Evolutionary conservation across 2,888 invertebrate genomes (phyloP).

Genomic region (Periphyllus acericola): DNA sequence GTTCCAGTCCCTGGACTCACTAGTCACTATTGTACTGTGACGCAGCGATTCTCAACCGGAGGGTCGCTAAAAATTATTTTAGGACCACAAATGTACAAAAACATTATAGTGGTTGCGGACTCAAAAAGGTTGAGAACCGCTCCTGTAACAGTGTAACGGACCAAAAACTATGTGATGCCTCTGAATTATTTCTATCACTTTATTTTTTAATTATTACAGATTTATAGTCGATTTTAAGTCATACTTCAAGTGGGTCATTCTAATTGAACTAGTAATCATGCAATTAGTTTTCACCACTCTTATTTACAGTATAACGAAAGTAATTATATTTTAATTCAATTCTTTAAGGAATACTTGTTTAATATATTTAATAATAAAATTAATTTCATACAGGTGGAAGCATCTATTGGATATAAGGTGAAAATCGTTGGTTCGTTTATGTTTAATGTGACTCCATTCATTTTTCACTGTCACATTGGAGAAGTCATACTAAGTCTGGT

Average conservation of each 20-base stretch:
- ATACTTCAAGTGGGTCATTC: conserved; percentile 28
- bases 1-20: no score
- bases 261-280: conserved; percentile 1
- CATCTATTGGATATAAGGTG: conserved; percentile 1
- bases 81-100: no score
- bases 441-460: not conserved
- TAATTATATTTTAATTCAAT: not conserved
- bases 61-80: no score
- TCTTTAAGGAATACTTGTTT: no score
- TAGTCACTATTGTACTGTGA: no score
- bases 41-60: no score
- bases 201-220: conserved; percentile 26
- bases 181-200: no score
- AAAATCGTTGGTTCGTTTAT: not conserved
- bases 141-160: no score
- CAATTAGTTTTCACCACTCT: not conserved
- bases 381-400: not conserved
- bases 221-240: conserved; percentile 32
- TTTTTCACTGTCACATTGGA: conserved; percentile 33
- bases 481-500: conserved; percentile 11
- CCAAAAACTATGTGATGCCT: no score
- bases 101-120: no score
- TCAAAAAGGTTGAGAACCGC: no score
- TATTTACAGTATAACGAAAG: conserved; percentile 20
- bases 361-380: not conserved